Evolutionary conservation across 2,113 vertebrate genomes (phyloP).

Genomic region (Sciurus niger): DNA sequence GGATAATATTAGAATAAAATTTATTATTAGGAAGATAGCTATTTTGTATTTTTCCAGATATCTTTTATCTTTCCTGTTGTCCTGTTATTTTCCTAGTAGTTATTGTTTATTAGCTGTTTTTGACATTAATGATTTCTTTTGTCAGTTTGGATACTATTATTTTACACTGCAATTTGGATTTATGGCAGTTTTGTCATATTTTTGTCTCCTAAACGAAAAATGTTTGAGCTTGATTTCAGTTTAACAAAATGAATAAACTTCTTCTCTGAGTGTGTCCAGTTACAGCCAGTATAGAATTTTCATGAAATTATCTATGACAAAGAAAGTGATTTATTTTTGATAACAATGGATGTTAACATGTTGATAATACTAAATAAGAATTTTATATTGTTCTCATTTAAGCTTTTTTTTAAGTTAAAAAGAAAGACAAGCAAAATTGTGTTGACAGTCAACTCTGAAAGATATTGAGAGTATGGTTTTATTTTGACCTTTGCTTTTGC

Average conservation of each 20-base stretch:
- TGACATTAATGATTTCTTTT: background rate
- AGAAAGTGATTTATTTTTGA: background rate
- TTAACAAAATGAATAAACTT: constrained; percentile 11
- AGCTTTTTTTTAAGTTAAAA: background rate
- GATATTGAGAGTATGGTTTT: background rate
- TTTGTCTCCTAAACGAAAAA: background rate
- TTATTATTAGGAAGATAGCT: background rate
- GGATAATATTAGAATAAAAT: background rate
- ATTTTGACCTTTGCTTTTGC: background rate
- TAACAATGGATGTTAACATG: background rate
- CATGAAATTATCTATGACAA: background rate
- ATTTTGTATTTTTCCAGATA: background rate
- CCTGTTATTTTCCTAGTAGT: background rate
- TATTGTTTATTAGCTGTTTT: background rate
- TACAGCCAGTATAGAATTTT: constrained; percentile 18
- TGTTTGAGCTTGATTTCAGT: background rate
- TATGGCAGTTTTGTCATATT: background rate
- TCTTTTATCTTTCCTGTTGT: background rate
- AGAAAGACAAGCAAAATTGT: background rate
- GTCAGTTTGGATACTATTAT: background rate
- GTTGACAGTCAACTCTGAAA: background rate
- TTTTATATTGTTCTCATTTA: background rate
- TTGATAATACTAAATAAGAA: background rate
- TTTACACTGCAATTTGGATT: background rate
- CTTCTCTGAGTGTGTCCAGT: background rate